Evolutionary conservation across 2,113 vertebrate genomes (phyloP), one percentile per base, ranked within the genome.

Genomic region (Lonchura striata): DNA sequence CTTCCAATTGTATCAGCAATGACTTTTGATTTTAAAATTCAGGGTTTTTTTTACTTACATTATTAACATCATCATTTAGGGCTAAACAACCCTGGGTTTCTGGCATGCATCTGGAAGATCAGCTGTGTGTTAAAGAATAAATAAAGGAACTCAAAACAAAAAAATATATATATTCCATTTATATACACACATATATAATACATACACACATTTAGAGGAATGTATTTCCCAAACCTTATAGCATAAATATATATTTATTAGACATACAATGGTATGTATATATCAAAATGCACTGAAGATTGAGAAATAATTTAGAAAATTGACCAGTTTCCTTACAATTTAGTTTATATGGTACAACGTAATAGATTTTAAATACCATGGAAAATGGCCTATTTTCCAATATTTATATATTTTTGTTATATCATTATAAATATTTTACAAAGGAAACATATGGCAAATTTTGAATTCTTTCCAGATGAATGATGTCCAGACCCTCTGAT

Each of bases 391-490:
- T 80, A 18, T 94, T 95, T 94, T 90, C 60, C 57, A 85, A 28
- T 78, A 84, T 76, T 93, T 95, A 91, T 88, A 83, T 89, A 88
- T 80, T 89, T 89, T 72, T 69, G 63, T 86, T 90, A 71, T 31
- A 94, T 76, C 56, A 77, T 56, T 85, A 90, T 85, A 92, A 96
- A 80, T 33, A 87, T 93, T 94, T 92, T 80, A 85, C 75, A 92
- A 35, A 85, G 85, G 56, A 91, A 95, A 93, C 72, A 78, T 49
- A 89, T 59, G 83, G 85, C 16, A 78, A 78, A 85, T 82, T 47
- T 56, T 91, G 63, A 88, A 71, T 72, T 89, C 70, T 70, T 85
- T 95, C 91, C 89, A 96, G 92, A 86, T 88, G 53, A 95, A 50
- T 35, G 82, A 82, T 64, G 59, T n/a, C 80, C 82, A 94, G 77